Evolutionary conservation across 2,888 invertebrate species (phyloP), one percentile per base, ranked within the genome.

Genomic region (Drosophila kanekoi): DNA sequence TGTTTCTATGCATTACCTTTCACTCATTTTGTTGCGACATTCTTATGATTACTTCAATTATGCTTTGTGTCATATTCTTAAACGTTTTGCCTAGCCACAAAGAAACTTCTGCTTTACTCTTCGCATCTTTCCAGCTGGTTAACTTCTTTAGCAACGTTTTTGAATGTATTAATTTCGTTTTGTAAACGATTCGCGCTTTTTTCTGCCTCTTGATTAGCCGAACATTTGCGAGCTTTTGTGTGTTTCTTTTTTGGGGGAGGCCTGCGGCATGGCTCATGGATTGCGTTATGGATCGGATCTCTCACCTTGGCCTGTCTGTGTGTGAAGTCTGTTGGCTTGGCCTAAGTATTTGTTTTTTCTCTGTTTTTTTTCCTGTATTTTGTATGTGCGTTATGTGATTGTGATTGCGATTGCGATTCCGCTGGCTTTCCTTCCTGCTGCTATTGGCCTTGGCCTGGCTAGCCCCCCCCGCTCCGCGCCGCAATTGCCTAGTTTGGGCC

Each of bases 361-460:
- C 28, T n/a, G 16, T 37, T 3, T 20, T 3, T 35, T 14, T n/a
- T n/a, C n/a, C n/a, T n/a, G n/a, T n/a, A n/a, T n/a, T n/a, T n/a
- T n/a, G n/a, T n/a, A 6, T 51, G 23, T 69, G 51, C 49, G 40
- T 58, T 56, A 47, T 70, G 47, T 53, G 56, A 62, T 49, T 77
- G 77, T 45, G 64, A 66, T 72, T 70, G 47, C 51, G 56, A 62
- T 49, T 77, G 77, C 48, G 64, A 66, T 72, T 72, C 66, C 72
- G 66, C 59, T 67, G 67, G 58, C 38, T 72, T 82, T 73, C 71
- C 69, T 82, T 81, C 86, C 86, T 81, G 86, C 80, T 81, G 81
- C 10, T 73, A 76, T 79, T 72, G 77, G 81, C 86, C 86, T 86
- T 81, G 86, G 85, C 85, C 84, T 73, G 80, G 64, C 58, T 58